Evolutionary conservation across 1,140 invertebrate species (phyloP).

Genomic region (Chironomus tepperi): DNA sequence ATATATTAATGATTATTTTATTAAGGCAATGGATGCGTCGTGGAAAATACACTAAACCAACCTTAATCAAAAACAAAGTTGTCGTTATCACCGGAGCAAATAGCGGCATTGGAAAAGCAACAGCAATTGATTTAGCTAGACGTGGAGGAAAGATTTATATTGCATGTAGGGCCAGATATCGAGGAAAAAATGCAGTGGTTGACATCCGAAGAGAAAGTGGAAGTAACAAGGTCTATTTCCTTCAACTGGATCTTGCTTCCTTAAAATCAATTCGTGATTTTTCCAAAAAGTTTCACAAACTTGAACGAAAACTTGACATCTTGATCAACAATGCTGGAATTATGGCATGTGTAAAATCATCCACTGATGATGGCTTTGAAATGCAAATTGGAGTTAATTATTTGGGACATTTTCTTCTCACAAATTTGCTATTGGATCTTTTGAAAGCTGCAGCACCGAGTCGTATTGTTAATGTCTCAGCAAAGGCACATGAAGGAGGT

Average conservation of each 20-base stretch:
- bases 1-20: background rate
- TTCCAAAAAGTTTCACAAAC: constrained; percentile 42
- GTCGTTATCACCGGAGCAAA: constrained; percentile 79
- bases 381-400: constrained; percentile 77
- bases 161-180: constrained; percentile 67
- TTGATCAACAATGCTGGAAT: constrained; percentile 84
- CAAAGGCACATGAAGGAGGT: constrained; percentile 53
- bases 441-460: constrained; percentile 62
- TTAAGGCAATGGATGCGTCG: constrained; percentile 48
- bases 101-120: constrained; percentile 80
- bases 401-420: constrained; percentile 83
- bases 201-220: constrained; percentile 66
- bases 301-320: constrained; percentile 42
- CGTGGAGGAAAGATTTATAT: constrained; percentile 70
- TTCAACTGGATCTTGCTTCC: constrained; percentile 72
- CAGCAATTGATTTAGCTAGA: constrained; percentile 60
- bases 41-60: constrained; percentile 39
- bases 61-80: constrained; percentile 56
- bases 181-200: constrained; percentile 50
- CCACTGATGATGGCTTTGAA: constrained; percentile 75
- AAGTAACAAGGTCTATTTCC: constrained; percentile 74
- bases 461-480: constrained; percentile 64
- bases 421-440: constrained; percentile 66
- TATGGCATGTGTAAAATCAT: constrained; percentile 55
- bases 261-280: constrained; percentile 67